Evolutionary conservation across 1,140 invertebrate genomes (phyloP).

Genomic region (Calliopsis andreniformis): DNA sequence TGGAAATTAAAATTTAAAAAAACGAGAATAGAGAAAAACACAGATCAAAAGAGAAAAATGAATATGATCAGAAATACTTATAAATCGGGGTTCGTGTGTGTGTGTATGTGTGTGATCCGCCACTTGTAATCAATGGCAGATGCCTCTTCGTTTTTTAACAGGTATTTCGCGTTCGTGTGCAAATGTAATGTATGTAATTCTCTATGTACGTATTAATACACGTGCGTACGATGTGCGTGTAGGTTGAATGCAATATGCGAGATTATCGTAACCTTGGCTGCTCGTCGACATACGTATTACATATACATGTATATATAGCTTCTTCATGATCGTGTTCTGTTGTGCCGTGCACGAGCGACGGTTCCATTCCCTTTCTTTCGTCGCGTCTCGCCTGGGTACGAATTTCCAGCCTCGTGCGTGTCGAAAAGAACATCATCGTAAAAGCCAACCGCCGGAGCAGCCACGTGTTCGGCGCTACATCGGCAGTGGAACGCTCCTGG

Average conservation of each 20-base stretch:
- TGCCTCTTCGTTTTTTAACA: slow-evolving; percentile 13
- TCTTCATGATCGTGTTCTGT: slow-evolving; percentile 17
- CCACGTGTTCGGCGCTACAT: slow-evolving; percentile 45
- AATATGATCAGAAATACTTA: slow-evolving; percentile 27
- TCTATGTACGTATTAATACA: slow-evolving; percentile 57
- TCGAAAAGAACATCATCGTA: slow-evolving; percentile 26
- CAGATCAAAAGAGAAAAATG: neutral
- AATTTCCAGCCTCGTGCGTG: slow-evolving; percentile 37
- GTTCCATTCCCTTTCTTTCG: slow-evolving; percentile 14
- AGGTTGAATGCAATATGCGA: slow-evolving; percentile 56
- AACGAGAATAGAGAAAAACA: too few relatives aligned
- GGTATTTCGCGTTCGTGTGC: slow-evolving; percentile 38
- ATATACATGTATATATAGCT: slow-evolving; percentile 27
- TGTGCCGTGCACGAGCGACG: slow-evolving; percentile 42
- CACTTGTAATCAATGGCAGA: slow-evolving; percentile 14
- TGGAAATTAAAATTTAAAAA: too few relatives aligned
- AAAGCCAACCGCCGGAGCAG: slow-evolving; percentile 51
- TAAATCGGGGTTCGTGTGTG: too few relatives aligned
- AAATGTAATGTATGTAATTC: slow-evolving; percentile 52
- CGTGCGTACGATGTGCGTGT: slow-evolving; percentile 60
- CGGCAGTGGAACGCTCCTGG: slow-evolving; percentile 61
- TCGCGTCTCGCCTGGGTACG: slow-evolving; percentile 17
- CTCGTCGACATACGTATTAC: slow-evolving; percentile 43
- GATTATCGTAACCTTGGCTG: slow-evolving; percentile 51
- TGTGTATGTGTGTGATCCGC: slow-evolving; percentile 12